phyloP scores from a whole-genome alignment of 1,140 invertebrate species.

The Drosophila burlai region DNA sequence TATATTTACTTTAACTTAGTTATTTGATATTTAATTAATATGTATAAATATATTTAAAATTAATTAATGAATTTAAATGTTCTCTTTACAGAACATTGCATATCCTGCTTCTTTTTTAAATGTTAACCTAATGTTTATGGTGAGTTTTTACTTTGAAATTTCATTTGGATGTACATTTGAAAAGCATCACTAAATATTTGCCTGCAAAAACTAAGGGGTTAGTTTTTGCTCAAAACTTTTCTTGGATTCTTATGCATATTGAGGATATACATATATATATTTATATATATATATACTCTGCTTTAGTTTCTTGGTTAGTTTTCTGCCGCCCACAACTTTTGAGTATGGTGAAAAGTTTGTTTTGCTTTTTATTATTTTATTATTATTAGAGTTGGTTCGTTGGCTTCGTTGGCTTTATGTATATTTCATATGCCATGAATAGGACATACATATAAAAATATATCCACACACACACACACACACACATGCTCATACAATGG shows the following conservation, averaged over 20 bases:
- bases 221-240: background rate
- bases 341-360: constrained; percentile 39
- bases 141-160: constrained; percentile 6
- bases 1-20: background rate
- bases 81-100: constrained; percentile 10
- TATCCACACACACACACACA: background rate
- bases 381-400: constrained; percentile 44
- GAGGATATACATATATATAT: background rate
- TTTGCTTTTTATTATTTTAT: constrained; percentile 54
- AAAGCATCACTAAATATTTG: background rate
- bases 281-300: background rate
- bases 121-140: background rate
- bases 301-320: constrained; percentile 24
- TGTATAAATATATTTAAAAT: background rate
- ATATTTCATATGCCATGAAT: constrained; percentile 47
- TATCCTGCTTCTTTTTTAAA: background rate
- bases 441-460: constrained; percentile 1
- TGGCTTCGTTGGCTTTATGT: constrained; percentile 43
- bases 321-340: constrained; percentile 18
- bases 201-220: background rate
- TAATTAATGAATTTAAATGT: background rate
- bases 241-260: background rate
- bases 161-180: background rate
- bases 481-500: background rate
- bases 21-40: background rate